Evolutionary conservation across 2,113 vertebrate genomes (phyloP).

Genomic region (Indri indri): DNA sequence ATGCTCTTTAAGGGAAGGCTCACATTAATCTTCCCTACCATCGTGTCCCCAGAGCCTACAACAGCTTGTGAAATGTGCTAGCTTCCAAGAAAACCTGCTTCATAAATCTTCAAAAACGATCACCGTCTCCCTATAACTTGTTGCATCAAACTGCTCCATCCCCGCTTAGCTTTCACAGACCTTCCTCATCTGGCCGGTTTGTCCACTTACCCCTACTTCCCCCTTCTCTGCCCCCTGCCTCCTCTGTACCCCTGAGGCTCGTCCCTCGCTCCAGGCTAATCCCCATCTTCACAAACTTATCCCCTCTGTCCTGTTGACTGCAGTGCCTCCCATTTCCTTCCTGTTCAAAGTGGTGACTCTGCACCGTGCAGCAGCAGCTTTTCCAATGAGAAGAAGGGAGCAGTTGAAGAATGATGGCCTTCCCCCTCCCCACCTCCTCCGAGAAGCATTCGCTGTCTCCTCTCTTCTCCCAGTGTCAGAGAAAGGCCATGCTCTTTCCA

Average conservation of each 20-base stretch:
- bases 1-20: background rate
- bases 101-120: background rate
- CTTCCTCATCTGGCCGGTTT: background rate
- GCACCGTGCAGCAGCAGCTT: background rate
- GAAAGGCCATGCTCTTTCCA: background rate
- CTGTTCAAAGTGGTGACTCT: background rate
- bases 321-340: background rate
- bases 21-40: background rate
- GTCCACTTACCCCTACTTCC: background rate
- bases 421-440: background rate
- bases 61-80: background rate
- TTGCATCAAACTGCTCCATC: background rate
- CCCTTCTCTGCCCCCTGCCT: background rate
- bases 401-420: background rate
- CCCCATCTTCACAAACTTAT: background rate
- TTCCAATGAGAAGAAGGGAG: background rate
- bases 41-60: background rate
- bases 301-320: background rate
- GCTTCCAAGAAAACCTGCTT: background rate
- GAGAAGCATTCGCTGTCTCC: background rate
- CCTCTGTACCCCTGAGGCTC: background rate
- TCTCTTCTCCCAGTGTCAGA: background rate
- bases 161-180: background rate
- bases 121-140: background rate
- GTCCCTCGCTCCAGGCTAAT: background rate